Percentiles rank a stretch among this genome's conserved stretches.
Conservation (phyloP, 2,113 vertebrate genomes). For the Aptenodytes patagonicus region DNA sequence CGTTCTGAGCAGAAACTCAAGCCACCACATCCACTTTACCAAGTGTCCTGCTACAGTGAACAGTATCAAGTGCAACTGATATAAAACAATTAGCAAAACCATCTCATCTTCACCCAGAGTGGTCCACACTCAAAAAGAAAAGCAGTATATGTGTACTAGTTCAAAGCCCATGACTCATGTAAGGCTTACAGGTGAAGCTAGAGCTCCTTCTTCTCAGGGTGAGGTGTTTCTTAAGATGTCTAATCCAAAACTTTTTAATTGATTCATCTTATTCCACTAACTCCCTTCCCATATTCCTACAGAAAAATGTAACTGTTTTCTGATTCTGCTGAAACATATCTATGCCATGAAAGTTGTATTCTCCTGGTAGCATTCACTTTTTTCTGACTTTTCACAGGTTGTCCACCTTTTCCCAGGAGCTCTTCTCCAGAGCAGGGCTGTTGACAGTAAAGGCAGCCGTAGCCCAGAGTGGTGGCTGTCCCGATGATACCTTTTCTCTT, state of each 20-base stretch:
- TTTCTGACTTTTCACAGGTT: background rate
- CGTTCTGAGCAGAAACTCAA: background rate
- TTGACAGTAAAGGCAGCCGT: accelerated
- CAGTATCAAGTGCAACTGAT: accelerated
- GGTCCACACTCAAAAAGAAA: background rate
- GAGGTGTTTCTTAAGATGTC: background rate
- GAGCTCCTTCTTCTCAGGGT: background rate
- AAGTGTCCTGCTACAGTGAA: background rate
- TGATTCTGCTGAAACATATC: background rate
- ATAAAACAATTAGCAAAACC: background rate
- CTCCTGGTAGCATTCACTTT: background rate
- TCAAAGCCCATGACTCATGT: background rate
- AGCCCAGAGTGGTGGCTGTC: background rate
- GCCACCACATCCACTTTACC: background rate
- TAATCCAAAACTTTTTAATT: background rate
- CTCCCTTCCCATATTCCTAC: background rate
- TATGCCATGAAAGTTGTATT: background rate
- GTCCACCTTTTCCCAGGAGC: background rate
- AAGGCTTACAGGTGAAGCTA: background rate
- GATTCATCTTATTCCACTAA: background rate
- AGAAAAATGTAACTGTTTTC: background rate
- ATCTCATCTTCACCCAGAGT: background rate
- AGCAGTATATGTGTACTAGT: background rate
- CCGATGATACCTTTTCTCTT: background rate
- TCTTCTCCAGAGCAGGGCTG: background rate